A percentile compares a stretch with the other conserved stretches of the same genome.
Conservation (phyloP, 2,888 invertebrate genomes). For the Mycalesis mineus region DNA sequence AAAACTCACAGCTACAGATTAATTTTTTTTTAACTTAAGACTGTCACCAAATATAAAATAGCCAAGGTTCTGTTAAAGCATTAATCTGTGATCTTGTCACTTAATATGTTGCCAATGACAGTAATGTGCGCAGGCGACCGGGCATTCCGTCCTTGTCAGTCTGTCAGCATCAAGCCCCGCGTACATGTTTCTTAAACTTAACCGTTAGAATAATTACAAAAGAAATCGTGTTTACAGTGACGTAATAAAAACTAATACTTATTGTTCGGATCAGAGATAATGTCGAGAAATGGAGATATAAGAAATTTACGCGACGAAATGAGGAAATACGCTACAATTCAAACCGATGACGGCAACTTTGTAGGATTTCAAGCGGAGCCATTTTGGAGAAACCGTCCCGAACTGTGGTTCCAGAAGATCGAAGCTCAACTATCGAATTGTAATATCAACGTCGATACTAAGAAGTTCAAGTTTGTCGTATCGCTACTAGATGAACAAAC, state of each 20-base stretch:
- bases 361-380: conserved; percentile 2
- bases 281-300: background rate
- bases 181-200: background rate
- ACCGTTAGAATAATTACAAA: background rate
- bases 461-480: background rate
- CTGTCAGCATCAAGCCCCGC: background rate
- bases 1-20: too few species aligned
- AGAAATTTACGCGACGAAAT: background rate
- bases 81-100: background rate
- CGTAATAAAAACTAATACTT: background rate
- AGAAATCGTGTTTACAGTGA: background rate
- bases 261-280: background rate
- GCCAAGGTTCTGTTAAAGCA: too few species aligned
- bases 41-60: too few species aligned
- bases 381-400: conserved; percentile 9
- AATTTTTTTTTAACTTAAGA: too few species aligned
- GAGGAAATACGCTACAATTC: background rate
- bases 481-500: conserved; percentile 10
- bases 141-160: background rate
- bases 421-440: conserved; percentile 5
- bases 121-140: background rate
- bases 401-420: conserved; percentile 10
- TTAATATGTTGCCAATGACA: background rate
- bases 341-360: background rate
- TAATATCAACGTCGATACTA: background rate